phyloP scores from a whole-genome alignment of 2,888 invertebrate genomes.

The Lordiphosa fenestrarum region DNA sequence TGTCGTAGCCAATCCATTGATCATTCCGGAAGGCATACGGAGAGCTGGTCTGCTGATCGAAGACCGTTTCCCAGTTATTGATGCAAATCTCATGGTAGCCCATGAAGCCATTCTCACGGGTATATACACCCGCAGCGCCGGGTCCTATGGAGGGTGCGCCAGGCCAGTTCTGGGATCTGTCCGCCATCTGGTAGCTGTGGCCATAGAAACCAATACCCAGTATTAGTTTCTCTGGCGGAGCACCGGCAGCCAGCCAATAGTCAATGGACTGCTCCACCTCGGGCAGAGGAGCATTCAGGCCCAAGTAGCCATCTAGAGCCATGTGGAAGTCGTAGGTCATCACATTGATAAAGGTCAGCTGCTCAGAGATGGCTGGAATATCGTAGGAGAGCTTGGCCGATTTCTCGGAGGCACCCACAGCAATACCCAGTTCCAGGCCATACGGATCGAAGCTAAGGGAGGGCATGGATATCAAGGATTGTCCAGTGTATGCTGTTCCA shows the following conservation, averaged over 20 bases:
- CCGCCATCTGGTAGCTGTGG: conserved; percentile 88
- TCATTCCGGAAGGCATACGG: conserved; percentile 92
- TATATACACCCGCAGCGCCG: conserved; percentile 46
- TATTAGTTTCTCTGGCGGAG: conserved; percentile 88
- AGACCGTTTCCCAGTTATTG: conserved; percentile 61
- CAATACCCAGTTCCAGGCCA: conserved; percentile 86
- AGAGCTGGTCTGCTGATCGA: conserved; percentile 34
- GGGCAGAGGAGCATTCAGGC: conserved; percentile 79
- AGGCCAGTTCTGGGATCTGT: conserved; percentile 68
- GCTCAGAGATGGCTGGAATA: conserved; percentile 56
- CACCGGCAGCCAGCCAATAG: conserved; percentile 86
- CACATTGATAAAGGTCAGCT: conserved; percentile 67
- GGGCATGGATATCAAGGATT: not conserved
- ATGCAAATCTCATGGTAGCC: conserved; percentile 64
- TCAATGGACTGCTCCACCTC: conserved; percentile 92
- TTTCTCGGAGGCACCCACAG: conserved; percentile 76
- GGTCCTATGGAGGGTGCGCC: conserved; percentile 45
- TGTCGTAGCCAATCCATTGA: conserved; percentile 96
- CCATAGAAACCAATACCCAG: conserved; percentile 95
- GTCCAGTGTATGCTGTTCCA: too few species aligned
- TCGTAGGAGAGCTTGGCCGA: conserved; percentile 59
- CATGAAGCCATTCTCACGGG: conserved; percentile 46
- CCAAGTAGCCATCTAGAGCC: conserved; percentile 47
- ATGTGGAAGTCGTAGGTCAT: conserved; percentile 73
- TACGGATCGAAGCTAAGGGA: conserved; percentile 41